Conservation (phyloP, 2,888 invertebrate species). For the Stratiomys singularior region DNA sequence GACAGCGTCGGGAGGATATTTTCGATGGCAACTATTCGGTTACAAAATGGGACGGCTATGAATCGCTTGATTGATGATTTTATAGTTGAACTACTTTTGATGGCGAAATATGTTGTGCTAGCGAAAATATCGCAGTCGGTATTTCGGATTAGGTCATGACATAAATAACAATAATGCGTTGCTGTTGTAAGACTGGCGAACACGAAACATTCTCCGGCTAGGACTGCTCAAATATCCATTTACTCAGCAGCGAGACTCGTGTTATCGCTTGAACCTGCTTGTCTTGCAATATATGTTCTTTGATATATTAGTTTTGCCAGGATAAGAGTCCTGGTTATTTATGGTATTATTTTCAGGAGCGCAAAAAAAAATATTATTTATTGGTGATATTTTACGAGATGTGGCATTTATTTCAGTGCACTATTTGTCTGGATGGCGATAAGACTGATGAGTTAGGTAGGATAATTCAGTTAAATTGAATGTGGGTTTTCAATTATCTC, state of each 20-base stretch:
- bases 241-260: not conserved
- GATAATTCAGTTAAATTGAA: too few relatives aligned
- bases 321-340: not conserved
- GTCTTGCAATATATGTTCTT: conserved; percentile 6
- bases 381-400: not conserved
- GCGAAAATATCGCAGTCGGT: conserved; percentile 17
- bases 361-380: conserved; percentile 1
- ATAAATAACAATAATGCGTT: conserved; percentile 21
- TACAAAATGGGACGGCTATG: not conserved
- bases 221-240: conserved; percentile 7
- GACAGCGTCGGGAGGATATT: not conserved
- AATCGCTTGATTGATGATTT: conserved; percentile 25
- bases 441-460: too few relatives aligned
- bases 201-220: not conserved
- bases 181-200: not conserved
- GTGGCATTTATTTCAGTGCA: too few relatives aligned
- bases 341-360: not conserved
- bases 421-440: too few relatives aligned
- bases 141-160: not conserved
- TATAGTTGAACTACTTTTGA: conserved; percentile 24
- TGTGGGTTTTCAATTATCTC: too few relatives aligned
- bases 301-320: not conserved
- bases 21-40: conserved; percentile 7
- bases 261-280: conserved; percentile 11
- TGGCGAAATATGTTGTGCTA: conserved; percentile 27